Evolutionary conservation across 2,113 vertebrate species (phyloP), one percentile per base, ranked within the genome.

Genomic region (Ceyx cyanopectus): DNA sequence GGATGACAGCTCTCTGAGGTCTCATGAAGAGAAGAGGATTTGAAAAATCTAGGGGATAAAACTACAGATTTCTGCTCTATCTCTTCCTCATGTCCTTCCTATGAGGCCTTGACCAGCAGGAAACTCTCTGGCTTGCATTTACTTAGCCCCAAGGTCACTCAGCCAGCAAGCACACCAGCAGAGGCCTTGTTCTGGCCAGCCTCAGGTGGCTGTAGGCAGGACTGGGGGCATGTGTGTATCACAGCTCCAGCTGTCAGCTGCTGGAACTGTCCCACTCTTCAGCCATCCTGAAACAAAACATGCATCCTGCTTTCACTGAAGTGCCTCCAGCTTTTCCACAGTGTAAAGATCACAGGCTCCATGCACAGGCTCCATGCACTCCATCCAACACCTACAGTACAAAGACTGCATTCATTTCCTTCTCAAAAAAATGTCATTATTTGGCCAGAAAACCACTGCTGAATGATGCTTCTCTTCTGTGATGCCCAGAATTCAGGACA

Each of bases 351-450:
- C 53, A 50, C 30, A 87, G 30, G 6, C 67, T 37, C 37, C 37
- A 37, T 37, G 37, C 37, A 37, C 37, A 37, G 37, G 37, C 37
- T 10, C 37, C 37, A 37, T 37, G 37, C 37, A 37, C 37, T 37
- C 37, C 37, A 37, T 37, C 37, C 43, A 86, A 85, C 56, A 84
- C n/a, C 66, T 68, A 57, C 40, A 46, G 29, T 32, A 93, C 62
- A 95, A 90, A 92, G 92, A 41, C 11, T 29, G 40, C 40, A 54
- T 83, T 95, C 61, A 88, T 63, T 78, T 69, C 30, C 37, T 56
- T 41, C 7, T 27, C 40, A 41, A 40, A 41, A 56, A 18, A 34
- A 19, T 40, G 41, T 30, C 23, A 16, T 22, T 19, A 32, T 4
- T 29, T 81, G 77, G 62, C 45, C 41, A 92, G 74, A 82, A 91